A percentile compares a stretch with the other conserved stretches of the same genome.
Evolutionary conservation across 2,888 invertebrate genomes (phyloP).

Genomic region (Drosophila planitibia): DNA sequence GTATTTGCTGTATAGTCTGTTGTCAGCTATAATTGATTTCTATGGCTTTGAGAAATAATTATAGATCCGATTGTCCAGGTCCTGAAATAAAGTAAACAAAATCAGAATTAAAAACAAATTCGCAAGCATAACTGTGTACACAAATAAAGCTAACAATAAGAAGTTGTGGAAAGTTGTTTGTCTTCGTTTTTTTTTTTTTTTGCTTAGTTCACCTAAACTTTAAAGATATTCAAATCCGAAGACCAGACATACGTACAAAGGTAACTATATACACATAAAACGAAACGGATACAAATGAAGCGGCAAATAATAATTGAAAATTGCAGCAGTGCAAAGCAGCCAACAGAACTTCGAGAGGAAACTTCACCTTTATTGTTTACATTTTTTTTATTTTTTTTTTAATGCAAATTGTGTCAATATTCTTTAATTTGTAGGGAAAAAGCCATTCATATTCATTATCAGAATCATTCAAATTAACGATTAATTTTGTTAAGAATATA

Average conservation of each 20-base stretch:
- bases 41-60: constrained; percentile 86
- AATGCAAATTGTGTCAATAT: constrained; percentile 49
- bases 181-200: constrained; percentile 27
- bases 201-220: constrained; percentile 20
- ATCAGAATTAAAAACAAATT: constrained; percentile 17
- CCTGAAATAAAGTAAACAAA: constrained; percentile 85
- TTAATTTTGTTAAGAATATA: constrained; percentile 73
- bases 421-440: constrained; percentile 60
- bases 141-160: constrained; percentile 75
- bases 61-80: constrained; percentile 88
- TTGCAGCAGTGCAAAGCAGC: constrained; percentile 54
- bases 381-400: constrained; percentile 34
- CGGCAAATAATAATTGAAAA: constrained; percentile 45
- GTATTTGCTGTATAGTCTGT: constrained; percentile 35
- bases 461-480: constrained; percentile 67
- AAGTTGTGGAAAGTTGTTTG: constrained; percentile 49
- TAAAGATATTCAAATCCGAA: constrained; percentile 43
- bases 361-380: constrained; percentile 84
- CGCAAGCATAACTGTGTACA: constrained; percentile 25
- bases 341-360: constrained; percentile 81
- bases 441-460: constrained; percentile 71
- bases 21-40: constrained; percentile 85
- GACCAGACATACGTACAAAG: constrained; percentile 28
- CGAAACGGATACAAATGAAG: constrained; percentile 43
- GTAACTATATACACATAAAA: constrained; percentile 34